These are phyloP conservation scores for Urophycis tenuis DNA, from an alignment of 2,797 vertebrate genomes.

Conservation along the genomic window DNA sequence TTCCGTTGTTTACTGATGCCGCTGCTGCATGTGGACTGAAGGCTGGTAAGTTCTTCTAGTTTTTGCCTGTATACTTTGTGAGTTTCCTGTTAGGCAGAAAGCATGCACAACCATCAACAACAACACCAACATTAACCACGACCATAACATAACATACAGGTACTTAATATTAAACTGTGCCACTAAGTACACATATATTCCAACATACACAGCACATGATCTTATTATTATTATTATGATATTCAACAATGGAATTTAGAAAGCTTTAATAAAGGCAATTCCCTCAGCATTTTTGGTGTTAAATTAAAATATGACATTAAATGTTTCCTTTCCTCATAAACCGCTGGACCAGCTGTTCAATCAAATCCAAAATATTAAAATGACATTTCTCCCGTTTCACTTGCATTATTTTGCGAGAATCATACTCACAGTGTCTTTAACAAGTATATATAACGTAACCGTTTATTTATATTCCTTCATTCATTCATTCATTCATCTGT, in stretches of 20 bases:
- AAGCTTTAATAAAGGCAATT: not conserved
- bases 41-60: conserved; percentile 85
- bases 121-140: not conserved
- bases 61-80: conserved; percentile 94
- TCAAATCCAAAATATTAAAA: not conserved
- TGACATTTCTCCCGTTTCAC: not conserved
- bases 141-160: not conserved
- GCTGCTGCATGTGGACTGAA: conserved; percentile 80
- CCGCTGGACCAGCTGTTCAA: not conserved
- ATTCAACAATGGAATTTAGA: not conserved
- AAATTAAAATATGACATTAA: not conserved
- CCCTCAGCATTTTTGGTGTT: not conserved
- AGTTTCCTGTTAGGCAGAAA: conserved; percentile 74
- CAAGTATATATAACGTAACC: too few species aligned
- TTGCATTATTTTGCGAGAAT: too few species aligned
- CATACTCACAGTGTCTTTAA: too few species aligned
- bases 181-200: not conserved
- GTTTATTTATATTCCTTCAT: too few species aligned
- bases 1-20: conserved; percentile 87
- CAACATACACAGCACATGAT: not conserved
- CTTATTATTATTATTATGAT: not conserved
- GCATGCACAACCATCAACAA: not conserved
- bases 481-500: too few species aligned
- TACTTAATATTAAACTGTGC: not conserved
- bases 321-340: not conserved